Percentiles rank a stretch among this genome's conserved stretches.
Evolutionary conservation across 2,888 invertebrate species (phyloP).

Genomic region (Drosophila bunnanda): DNA sequence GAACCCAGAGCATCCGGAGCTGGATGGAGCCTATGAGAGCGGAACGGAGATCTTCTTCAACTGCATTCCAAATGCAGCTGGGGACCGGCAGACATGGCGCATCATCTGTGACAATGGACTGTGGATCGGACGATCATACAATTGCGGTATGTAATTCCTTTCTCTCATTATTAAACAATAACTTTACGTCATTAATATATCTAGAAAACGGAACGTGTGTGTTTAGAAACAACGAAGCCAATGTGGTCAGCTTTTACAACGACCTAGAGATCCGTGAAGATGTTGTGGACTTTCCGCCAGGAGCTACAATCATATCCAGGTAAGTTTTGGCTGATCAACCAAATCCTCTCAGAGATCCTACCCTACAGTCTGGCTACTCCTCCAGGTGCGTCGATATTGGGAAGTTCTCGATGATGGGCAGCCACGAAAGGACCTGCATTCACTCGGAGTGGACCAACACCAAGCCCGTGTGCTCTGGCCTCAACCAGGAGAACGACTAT

Average conservation of each 20-base stretch:
- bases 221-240: constrained; percentile 91
- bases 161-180: background rate
- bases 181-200: background rate
- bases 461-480: constrained; percentile 91
- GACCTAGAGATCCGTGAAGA: constrained; percentile 91
- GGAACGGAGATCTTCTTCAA: constrained; percentile 93
- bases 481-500: constrained; percentile 94
- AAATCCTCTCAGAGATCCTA: too few species aligned
- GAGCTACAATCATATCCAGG: constrained; percentile 89
- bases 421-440: constrained; percentile 89
- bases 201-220: constrained; percentile 90
- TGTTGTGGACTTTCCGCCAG: constrained; percentile 91
- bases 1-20: constrained; percentile 89
- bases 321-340: constrained; percentile 60
- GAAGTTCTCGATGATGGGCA: constrained; percentile 93
- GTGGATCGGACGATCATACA: constrained; percentile 93
- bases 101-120: constrained; percentile 93
- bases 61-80: constrained; percentile 92
- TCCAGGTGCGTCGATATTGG: constrained; percentile 92
- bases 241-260: constrained; percentile 92
- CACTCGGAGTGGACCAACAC: constrained; percentile 93
- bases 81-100: constrained; percentile 93
- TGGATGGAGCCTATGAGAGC: constrained; percentile 90
- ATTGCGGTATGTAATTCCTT: constrained; percentile 88
- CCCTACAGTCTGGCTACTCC: background rate